Evolutionary conservation across 2,888 invertebrate species (phyloP).

Genomic region (Scelioninae gen. 2): DNA sequence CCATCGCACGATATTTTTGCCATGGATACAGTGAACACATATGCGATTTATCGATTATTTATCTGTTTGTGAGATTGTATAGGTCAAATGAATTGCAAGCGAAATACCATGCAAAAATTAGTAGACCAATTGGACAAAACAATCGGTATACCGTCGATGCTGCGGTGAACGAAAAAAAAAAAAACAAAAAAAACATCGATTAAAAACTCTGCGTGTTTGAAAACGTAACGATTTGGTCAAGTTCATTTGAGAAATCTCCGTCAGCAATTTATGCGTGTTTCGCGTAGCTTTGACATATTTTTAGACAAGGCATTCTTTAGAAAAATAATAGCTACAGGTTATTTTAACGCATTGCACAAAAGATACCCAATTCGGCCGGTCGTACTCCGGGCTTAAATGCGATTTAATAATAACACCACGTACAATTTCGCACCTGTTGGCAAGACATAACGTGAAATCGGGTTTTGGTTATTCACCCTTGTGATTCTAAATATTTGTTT

Average conservation of each 20-base stretch:
- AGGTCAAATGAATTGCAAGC: too few relatives aligned
- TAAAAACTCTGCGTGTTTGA: too few relatives aligned
- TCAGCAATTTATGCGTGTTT: slow-evolving; percentile 38
- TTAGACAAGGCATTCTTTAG: slow-evolving; percentile 54
- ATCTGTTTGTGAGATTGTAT: too few relatives aligned
- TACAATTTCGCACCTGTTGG: slow-evolving; percentile 46
- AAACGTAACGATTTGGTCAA: slow-evolving; percentile 31
- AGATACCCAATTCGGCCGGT: slow-evolving; percentile 40
- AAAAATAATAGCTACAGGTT: slow-evolving; percentile 57
- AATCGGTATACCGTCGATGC: too few relatives aligned
- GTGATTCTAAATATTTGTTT: slow-evolving; percentile 24
- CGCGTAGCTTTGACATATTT: slow-evolving; percentile 51
- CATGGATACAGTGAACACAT: too few relatives aligned
- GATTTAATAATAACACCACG: slow-evolving; percentile 51
- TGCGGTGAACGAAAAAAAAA: too few relatives aligned
- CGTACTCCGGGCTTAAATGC: slow-evolving; percentile 26
- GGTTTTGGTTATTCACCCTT: slow-evolving; percentile 46
- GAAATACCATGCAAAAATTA: too few relatives aligned
- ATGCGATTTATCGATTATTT: too few relatives aligned
- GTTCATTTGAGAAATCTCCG: slow-evolving; percentile 38
- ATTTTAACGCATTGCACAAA: slow-evolving; percentile 54
- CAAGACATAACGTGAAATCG: slow-evolving; percentile 1
- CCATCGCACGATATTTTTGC: too few relatives aligned
- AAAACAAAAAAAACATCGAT: too few relatives aligned
- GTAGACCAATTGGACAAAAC: too few relatives aligned